Base-by-base conservation (phyloP, 2,113 vertebrate genomes). In the Corythoichthys haematopterus region DNA sequence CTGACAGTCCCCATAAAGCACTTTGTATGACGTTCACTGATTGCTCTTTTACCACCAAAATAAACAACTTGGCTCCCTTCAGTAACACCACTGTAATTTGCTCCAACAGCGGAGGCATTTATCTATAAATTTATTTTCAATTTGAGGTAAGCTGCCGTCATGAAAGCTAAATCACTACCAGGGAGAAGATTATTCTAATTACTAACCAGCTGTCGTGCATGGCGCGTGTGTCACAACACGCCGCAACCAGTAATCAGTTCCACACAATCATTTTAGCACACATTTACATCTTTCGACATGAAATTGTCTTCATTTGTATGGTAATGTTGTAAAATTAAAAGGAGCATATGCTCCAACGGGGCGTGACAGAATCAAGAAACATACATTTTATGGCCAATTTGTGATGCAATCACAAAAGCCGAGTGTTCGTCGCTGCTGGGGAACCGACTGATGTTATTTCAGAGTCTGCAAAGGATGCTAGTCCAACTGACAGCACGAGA, bases 91-190 rank as follows among this genome's bases (percentile, higher is more conserved):
- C 79, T 78, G 73, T 88, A 88, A 89, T 90, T 91, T 90, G 87
- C 82, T 78, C 69, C 81, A 82, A 87, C 85, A 83, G 88, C 78
- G 66, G 79, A 88, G 74, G 80, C 86, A 88, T 91, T 91, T 90
- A 91, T 92, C 89, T 90, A 85, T 85, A 90, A 87, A 90, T 90
- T 88, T 90, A 88, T 90, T 91, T 92, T 90, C 87, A 90, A 91
- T 90, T 91, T 88, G 85, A 91, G 88, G 85, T 89, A 76, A 81
- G 85, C 86, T 87, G 86, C 85, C 80, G 84, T 89, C 87, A 86
- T 86, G 86, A 87, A 89, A 89, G 82, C 86, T 84, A 88, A 89
- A 91, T 88, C 86, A 88, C 90, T 85, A 87, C 85, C 74, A 84
- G 80, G 84, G 85, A 90, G 89, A 88, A 89, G 90, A 90, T 91